A percentile compares a stretch with the other conserved stretches of the same genome.
phyloP scores from a whole-genome alignment of 2,113 vertebrate genomes.

The Etheostoma spectabile region DNA sequence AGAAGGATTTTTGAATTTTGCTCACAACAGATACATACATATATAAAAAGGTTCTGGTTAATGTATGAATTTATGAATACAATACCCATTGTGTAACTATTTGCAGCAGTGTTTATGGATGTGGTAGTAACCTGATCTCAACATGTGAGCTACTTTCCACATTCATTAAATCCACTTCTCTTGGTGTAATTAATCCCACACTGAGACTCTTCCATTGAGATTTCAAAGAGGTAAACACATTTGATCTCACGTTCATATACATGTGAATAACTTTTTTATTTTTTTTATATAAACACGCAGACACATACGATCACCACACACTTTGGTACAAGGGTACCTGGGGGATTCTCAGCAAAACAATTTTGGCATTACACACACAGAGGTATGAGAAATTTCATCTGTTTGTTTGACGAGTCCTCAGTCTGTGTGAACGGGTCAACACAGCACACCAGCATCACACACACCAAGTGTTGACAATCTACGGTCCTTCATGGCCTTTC shows the following conservation, averaged over 20 bases:
- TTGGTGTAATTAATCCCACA: conserved; percentile 46
- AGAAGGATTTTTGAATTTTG: too few relatives aligned
- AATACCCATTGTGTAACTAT: conserved; percentile 8
- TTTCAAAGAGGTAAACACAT: conserved; percentile 24
- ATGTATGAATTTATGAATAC: neutral
- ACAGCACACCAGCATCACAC: neutral
- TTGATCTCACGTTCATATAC: neutral
- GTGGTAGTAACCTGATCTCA: conserved; percentile 4
- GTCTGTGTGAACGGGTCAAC: conserved; percentile 6
- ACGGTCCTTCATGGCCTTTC: conserved; percentile 16
- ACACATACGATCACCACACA: neutral
- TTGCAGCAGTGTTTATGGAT: conserved; percentile 29
- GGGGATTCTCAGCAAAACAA: neutral
- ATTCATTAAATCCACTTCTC: conserved; percentile 38
- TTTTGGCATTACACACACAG: neutral
- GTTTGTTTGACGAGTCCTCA: conserved; percentile 1
- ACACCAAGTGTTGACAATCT: conserved; percentile 50
- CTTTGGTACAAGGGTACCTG: neutral
- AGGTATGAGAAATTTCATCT: conserved; percentile 6
- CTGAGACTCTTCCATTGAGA: conserved; percentile 13
- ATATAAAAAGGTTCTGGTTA: neutral
- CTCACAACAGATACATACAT: too few relatives aligned
- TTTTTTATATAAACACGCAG: neutral
- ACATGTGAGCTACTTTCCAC: conserved; percentile 30
- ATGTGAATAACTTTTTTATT: neutral